Conservation (phyloP, 2,888 invertebrate genomes). For the Scaptomyza reducta region DNA sequence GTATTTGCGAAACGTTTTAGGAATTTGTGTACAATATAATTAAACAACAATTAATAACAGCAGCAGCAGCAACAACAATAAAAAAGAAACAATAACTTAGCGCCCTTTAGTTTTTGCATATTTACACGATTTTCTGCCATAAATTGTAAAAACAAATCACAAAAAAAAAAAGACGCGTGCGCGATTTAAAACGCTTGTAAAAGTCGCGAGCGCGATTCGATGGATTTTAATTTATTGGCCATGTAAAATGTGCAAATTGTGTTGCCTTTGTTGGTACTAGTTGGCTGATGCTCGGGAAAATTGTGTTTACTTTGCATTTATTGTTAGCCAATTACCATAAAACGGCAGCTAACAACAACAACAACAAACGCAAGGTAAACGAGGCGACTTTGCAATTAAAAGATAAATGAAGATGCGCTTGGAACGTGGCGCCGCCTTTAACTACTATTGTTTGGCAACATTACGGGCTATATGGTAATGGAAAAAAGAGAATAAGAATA, state of each 20-base stretch:
- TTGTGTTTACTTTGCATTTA: slow-evolving; percentile 62
- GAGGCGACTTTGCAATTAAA: slow-evolving; percentile 49
- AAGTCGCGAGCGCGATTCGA: slow-evolving; percentile 29
- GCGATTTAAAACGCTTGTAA: slow-evolving; percentile 43
- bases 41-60: slow-evolving; percentile 59
- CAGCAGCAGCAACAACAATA: slow-evolving; percentile 15
- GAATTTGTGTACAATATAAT: slow-evolving; percentile 69
- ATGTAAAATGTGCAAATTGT: slow-evolving; percentile 62
- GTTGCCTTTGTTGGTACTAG: slow-evolving; percentile 21
- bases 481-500: slow-evolving; percentile 6
- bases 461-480: slow-evolving; percentile 34
- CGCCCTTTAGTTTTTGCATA: slow-evolving; percentile 50
- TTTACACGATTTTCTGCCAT: slow-evolving; percentile 69
- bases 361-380: slow-evolving; percentile 48
- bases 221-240: slow-evolving; percentile 66
- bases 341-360: slow-evolving; percentile 36
- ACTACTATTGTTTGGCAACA: slow-evolving; percentile 56
- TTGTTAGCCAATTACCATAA: slow-evolving; percentile 68
- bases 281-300: slow-evolving; percentile 47
- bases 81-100: slow-evolving; percentile 19
- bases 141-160: slow-evolving; percentile 35
- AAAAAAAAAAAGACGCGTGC: slow-evolving; percentile 7
- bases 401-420: slow-evolving; percentile 62
- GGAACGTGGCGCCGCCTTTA: slow-evolving; percentile 24
- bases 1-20: slow-evolving; percentile 60